These are phyloP conservation scores for Stramonita haemastoma DNA, from an alignment of 2,888 invertebrate species.

Conservation along the genomic window DNA sequence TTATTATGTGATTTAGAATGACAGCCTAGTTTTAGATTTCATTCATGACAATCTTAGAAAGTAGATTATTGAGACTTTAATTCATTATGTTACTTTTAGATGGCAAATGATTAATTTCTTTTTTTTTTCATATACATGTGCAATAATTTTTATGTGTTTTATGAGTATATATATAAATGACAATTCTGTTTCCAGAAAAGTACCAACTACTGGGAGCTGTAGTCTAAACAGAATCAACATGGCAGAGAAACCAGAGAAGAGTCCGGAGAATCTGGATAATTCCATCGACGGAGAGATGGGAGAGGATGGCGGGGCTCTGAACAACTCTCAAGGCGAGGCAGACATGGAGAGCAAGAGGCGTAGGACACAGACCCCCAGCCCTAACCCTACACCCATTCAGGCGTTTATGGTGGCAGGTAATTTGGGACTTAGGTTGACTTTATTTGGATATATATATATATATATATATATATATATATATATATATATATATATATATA, in stretches of 20 bases:
- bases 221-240: slow-evolving; percentile 27
- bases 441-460: too few species aligned
- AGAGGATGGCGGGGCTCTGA: slow-evolving; percentile 46
- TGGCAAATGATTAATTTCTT: background rate
- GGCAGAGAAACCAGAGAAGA: slow-evolving; percentile 49
- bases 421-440: too few species aligned
- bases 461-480: too few species aligned
- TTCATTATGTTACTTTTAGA: background rate
- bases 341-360: slow-evolving; percentile 56
- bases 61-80: background rate
- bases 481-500: too few species aligned
- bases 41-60: too few species aligned
- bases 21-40: too few species aligned
- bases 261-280: slow-evolving; percentile 48
- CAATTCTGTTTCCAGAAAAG: background rate
- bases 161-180: too few species aligned
- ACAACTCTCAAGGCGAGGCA: slow-evolving; percentile 50
- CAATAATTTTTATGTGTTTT: too few species aligned
- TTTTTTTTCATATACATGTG: background rate
- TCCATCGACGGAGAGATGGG: slow-evolving; percentile 49
- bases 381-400: slow-evolving; percentile 46
- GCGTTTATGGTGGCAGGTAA: slow-evolving; percentile 57
- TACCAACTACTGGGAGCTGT: background rate
- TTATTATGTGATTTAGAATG: too few species aligned
- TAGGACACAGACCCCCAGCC: slow-evolving; percentile 59